Conservation (phyloP, 2,888 invertebrate species). For the Pyrocoelia pectoralis region DNA sequence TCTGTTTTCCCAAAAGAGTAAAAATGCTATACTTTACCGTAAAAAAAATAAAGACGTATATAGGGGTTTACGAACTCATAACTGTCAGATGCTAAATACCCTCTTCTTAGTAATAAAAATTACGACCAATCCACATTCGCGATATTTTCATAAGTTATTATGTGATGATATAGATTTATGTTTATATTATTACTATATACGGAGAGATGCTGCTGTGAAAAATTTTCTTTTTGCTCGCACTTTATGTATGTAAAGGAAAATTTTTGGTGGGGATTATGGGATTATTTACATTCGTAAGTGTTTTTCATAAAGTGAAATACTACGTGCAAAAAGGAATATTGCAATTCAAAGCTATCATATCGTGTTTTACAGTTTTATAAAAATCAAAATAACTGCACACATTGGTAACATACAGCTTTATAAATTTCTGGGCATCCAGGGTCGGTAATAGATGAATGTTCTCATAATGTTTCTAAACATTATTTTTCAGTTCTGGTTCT, state of each 20-base stretch:
- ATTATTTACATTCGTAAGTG: not conserved
- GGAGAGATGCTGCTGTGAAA: not conserved
- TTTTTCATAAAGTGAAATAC: not conserved
- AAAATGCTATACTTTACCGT: too few relatives aligned
- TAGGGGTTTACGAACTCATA: slow-evolving; percentile 21
- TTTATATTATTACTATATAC: slow-evolving; percentile 5
- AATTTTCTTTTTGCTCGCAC: not conserved
- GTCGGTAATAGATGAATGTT: too few relatives aligned
- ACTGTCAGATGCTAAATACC: slow-evolving; percentile 19
- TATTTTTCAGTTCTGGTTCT: too few relatives aligned
- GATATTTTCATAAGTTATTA: slow-evolving; percentile 20
- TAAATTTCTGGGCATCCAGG: too few relatives aligned
- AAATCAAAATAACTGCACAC: not conserved
- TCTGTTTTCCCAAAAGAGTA: too few relatives aligned
- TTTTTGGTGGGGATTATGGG: not conserved
- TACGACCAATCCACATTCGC: slow-evolving; percentile 19
- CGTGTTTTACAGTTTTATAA: not conserved
- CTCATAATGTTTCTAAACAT: too few relatives aligned
- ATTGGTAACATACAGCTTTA: too few relatives aligned
- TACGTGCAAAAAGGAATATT: not conserved
- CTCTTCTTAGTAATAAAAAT: slow-evolving; percentile 10
- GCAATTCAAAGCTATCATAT: not conserved
- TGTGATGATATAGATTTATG: slow-evolving; percentile 20
- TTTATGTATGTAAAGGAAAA: not conserved
- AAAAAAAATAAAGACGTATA: not conserved